These are phyloP conservation scores for Pasiphila rectangulata DNA, from an alignment of 2,888 invertebrate genomes.

Conservation along the genomic window DNA sequence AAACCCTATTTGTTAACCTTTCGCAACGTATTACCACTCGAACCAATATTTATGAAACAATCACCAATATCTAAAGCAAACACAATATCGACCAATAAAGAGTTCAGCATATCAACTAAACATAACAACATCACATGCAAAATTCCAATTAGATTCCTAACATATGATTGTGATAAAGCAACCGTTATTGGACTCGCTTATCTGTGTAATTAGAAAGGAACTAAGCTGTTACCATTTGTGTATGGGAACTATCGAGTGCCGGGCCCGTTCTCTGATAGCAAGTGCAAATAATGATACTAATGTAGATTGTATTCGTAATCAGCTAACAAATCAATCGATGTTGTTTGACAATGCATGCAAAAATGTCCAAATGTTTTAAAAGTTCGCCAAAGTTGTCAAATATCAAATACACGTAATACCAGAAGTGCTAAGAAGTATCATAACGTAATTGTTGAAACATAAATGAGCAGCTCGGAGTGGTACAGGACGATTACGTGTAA, in stretches of 20 bases:
- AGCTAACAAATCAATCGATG: slow-evolving; percentile 2
- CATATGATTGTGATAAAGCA: slow-evolving; percentile 77
- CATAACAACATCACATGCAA: slow-evolving; percentile 51
- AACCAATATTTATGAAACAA: slow-evolving; percentile 65
- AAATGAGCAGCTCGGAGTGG: slow-evolving; percentile 53
- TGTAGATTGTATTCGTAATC: slow-evolving; percentile 24
- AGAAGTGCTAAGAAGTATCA: slow-evolving; percentile 39
- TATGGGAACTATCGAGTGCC: slow-evolving; percentile 71
- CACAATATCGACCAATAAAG: slow-evolving; percentile 78
- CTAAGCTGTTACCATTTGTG: slow-evolving; percentile 77
- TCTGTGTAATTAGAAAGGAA: slow-evolving; percentile 78
- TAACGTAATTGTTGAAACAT: slow-evolving; percentile 50
- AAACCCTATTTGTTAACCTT: slow-evolving; percentile 21
- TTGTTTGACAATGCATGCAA: no score
- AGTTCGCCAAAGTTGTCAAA: neutral
- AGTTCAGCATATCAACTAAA: slow-evolving; percentile 71
- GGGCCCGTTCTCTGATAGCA: slow-evolving; percentile 56
- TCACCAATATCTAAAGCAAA: slow-evolving; percentile 75
- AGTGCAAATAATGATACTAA: slow-evolving; percentile 40
- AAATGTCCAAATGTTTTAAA: no score
- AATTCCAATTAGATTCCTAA: slow-evolving; percentile 80
- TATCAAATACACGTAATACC: slow-evolving; percentile 3
- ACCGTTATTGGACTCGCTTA: slow-evolving; percentile 77
- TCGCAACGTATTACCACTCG: slow-evolving; percentile 49
- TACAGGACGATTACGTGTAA: slow-evolving; percentile 55